Conservation (phyloP, 2,113 vertebrate species). For the Labeo rohita region DNA sequence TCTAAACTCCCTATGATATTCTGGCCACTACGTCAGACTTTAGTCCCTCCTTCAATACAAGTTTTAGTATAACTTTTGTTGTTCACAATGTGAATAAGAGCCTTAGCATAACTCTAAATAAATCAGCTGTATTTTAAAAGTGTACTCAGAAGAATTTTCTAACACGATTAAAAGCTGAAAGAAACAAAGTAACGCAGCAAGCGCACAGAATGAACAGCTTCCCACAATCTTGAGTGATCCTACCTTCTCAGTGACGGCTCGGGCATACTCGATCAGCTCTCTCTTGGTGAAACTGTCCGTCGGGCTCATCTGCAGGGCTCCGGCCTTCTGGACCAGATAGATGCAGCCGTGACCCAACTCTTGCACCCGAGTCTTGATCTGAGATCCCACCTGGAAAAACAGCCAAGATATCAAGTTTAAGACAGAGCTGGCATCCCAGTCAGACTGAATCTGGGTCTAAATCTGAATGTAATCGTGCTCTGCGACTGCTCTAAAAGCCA, state of each 20-base stretch:
- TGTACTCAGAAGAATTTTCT: not conserved
- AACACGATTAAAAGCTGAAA: not conserved
- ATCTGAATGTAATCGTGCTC: not conserved
- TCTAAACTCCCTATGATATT: not conserved
- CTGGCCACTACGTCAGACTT: not conserved
- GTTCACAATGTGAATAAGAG: not conserved
- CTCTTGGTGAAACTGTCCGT: constrained; percentile 95
- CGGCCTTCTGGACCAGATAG: constrained; percentile 97
- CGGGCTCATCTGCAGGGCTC: constrained; percentile 94
- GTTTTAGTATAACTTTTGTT: not conserved
- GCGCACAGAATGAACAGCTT: not conserved
- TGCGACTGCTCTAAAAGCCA: constrained; percentile 43
- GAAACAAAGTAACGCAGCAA: not conserved
- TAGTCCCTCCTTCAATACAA: not conserved
- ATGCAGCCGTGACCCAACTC: constrained; percentile 97
- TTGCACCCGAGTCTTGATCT: constrained; percentile 92
- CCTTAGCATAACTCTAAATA: not conserved
- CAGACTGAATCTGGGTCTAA: constrained; percentile 1
- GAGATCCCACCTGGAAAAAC: constrained; percentile 87
- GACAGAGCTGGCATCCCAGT: not conserved
- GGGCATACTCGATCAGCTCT: constrained; percentile 95
- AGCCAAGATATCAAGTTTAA: not conserved
- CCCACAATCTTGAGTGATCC: constrained; percentile 38
- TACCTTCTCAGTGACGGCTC: constrained; percentile 95
- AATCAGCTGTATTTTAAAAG: not conserved